These are phyloP conservation scores for Phyllotreta cruciferae DNA, from an alignment of 2,888 invertebrate genomes.

Conservation along the genomic window DNA sequence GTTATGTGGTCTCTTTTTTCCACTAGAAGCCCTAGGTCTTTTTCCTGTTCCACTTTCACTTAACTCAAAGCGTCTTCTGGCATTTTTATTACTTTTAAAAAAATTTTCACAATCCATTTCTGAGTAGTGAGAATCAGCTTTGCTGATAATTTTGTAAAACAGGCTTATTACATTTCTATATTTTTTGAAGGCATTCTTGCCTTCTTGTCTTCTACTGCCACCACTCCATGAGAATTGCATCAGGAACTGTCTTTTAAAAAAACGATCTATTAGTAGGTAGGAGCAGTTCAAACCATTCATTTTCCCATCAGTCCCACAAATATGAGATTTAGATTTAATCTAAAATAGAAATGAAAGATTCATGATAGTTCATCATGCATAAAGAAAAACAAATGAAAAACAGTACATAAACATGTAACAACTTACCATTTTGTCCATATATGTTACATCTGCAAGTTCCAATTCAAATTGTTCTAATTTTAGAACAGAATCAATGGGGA, in stretches of 20 bases:
- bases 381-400: too few species aligned
- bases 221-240: constrained; percentile 29
- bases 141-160: constrained; percentile 26
- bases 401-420: too few species aligned
- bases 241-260: constrained; percentile 24
- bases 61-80: constrained; percentile 1
- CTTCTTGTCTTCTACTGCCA: constrained; percentile 17
- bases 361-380: too few species aligned
- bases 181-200: constrained; percentile 27
- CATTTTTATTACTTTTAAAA: too few species aligned
- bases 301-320: constrained; percentile 27
- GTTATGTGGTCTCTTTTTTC: constrained; percentile 8
- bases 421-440: constrained; percentile 27
- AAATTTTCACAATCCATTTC: constrained; percentile 10
- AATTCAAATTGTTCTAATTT: constrained; percentile 24
- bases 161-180: constrained; percentile 21
- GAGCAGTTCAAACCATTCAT: constrained; percentile 27
- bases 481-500: constrained; percentile 22
- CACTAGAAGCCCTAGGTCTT: constrained; percentile 5
- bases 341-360: constrained; percentile 8
- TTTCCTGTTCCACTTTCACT: too few species aligned
- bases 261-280: constrained; percentile 21
- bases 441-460: constrained; percentile 20
- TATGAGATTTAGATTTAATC: constrained; percentile 25
- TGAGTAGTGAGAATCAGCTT: constrained; percentile 21